Conservation (phyloP, 1,140 invertebrate species). For the Agraylea sexmaculata region DNA sequence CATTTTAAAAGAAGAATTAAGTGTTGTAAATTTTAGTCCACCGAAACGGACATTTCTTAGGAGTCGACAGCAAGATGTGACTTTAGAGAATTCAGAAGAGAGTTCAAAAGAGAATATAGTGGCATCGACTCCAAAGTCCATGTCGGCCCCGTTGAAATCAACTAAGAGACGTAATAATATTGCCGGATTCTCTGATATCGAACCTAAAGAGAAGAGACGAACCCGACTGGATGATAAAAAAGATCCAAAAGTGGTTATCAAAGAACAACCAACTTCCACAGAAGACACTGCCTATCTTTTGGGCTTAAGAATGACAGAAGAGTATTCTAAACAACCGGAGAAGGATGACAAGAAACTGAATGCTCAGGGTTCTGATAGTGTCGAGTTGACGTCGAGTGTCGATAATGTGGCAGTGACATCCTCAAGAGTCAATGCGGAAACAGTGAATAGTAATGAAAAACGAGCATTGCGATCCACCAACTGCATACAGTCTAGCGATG, state of each 20-base stretch:
- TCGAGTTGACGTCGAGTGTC: no score
- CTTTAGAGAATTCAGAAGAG: slow-evolving; percentile 7
- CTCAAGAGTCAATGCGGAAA: no score
- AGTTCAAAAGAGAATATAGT: slow-evolving; percentile 20
- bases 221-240: slow-evolving; percentile 18
- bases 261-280: no score
- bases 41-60: slow-evolving; percentile 11
- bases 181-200: slow-evolving; percentile 11
- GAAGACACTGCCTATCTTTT: no score
- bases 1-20: no score
- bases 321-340: no score
- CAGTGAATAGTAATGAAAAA: slow-evolving; percentile 10
- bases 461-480: slow-evolving; percentile 14
- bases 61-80: not conserved
- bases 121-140: not conserved
- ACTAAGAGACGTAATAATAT: slow-evolving; percentile 17
- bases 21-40: no score
- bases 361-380: no score
- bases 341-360: slow-evolving; percentile 7
- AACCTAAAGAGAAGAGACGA: slow-evolving; percentile 19
- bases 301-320: no score
- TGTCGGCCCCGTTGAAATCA: slow-evolving; percentile 15
- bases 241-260: no score
- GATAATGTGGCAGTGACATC: no score
- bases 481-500: slow-evolving; percentile 3